phyloP scores from a whole-genome alignment of 2,888 invertebrate species.

The Limenitis camilla region DNA sequence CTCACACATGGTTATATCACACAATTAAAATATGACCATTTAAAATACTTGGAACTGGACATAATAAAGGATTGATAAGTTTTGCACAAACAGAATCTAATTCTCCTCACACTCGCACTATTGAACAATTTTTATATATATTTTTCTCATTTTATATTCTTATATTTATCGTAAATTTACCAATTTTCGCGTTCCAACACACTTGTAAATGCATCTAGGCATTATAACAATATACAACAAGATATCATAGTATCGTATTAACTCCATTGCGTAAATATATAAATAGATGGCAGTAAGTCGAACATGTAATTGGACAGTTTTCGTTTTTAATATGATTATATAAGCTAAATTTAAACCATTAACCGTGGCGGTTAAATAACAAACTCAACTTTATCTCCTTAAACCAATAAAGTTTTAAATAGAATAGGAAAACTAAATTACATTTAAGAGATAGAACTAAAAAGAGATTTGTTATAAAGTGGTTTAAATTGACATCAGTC shows the following conservation, averaged over 20 bases:
- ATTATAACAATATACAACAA: conserved; percentile 16
- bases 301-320: not conserved
- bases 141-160: conserved; percentile 27
- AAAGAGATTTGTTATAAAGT: too few relatives aligned
- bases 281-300: conserved; percentile 5
- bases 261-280: conserved; percentile 2
- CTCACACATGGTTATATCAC: too few relatives aligned
- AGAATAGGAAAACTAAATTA: too few relatives aligned
- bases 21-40: too few relatives aligned
- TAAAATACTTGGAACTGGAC: too few relatives aligned
- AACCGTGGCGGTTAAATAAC: too few relatives aligned
- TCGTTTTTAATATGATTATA: not conserved
- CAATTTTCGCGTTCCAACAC: conserved; percentile 6
- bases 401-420: too few relatives aligned
- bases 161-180: conserved; percentile 26
- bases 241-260: conserved; percentile 1
- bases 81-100: conserved; percentile 1
- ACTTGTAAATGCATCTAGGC: conserved; percentile 15
- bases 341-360: too few relatives aligned
- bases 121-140: conserved; percentile 30
- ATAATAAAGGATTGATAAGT: not conserved
- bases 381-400: too few relatives aligned
- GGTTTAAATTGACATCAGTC: not conserved
- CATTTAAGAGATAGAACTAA: too few relatives aligned
- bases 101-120: conserved; percentile 14